Evolutionary conservation across 1,140 invertebrate species (phyloP).

Genomic region (Neodiprion pinetum): DNA sequence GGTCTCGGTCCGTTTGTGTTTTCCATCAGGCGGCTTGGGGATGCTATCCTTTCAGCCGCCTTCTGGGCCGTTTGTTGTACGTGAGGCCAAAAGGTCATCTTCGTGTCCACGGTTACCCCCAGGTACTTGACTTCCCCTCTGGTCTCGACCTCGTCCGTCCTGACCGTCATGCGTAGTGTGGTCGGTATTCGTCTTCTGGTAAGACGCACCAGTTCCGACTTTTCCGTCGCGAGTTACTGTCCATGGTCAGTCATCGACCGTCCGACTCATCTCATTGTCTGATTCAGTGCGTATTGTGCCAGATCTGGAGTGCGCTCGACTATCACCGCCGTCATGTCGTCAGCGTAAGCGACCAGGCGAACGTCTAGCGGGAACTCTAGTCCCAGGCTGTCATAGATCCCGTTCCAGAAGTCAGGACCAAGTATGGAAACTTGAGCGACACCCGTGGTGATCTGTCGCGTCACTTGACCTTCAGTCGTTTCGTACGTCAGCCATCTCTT

Average conservation of each 20-base stretch:
- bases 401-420: slow-evolving; percentile 4
- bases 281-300: no score
- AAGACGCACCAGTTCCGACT: background rate
- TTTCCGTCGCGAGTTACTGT: background rate
- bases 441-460: slow-evolving; percentile 10
- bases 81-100: slow-evolving; percentile 27
- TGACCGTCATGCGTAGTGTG: background rate
- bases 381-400: slow-evolving; percentile 11
- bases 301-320: no score
- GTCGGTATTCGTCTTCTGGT: slow-evolving; percentile 8
- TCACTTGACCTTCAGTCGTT: no score
- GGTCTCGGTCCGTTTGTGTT: no score
- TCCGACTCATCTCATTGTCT: background rate
- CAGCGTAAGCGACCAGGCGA: no score
- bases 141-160: no score
- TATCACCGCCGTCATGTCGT: no score
- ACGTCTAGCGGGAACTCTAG: slow-evolving; percentile 8
- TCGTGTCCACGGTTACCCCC: slow-evolving; percentile 28
- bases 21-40: no score
- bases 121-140: slow-evolving; percentile 4
- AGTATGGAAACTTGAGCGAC: slow-evolving; percentile 22
- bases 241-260: slow-evolving; percentile 28
- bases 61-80: slow-evolving; percentile 4
- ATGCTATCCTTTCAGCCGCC: no score
- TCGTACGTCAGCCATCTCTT: no score